phyloP scores from a whole-genome alignment of 2,113 vertebrate species.

The Scophthalmus maximus region DNA sequence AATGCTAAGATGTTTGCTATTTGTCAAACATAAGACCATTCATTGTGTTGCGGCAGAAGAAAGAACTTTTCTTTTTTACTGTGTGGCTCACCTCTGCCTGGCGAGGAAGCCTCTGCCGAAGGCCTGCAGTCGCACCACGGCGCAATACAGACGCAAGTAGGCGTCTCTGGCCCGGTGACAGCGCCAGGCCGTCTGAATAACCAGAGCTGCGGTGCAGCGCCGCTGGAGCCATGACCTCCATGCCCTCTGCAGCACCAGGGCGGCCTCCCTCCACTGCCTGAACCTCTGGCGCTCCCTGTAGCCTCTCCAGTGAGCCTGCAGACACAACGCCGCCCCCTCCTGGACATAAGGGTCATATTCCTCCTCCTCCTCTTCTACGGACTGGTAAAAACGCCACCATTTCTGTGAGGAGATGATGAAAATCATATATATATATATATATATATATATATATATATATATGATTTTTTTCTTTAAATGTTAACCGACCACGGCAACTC shows the following conservation, averaged over 20 bases:
- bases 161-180: conserved; percentile 78
- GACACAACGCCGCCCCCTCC: conserved; percentile 82
- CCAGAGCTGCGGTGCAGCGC: conserved; percentile 82
- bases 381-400: conserved; percentile 87
- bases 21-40: neutral
- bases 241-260: conserved; percentile 87
- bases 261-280: conserved; percentile 84
- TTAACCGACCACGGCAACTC: too few relatives aligned
- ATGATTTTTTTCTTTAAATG: too few relatives aligned
- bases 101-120: conserved; percentile 84
- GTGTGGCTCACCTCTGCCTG: conserved; percentile 86
- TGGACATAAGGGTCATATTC: conserved; percentile 65
- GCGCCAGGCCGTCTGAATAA: conserved; percentile 91
- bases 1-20: neutral
- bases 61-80: neutral
- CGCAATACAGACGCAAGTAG: conserved; percentile 74
- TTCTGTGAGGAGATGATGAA: conserved; percentile 83
- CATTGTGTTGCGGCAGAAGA: neutral
- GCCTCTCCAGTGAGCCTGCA: conserved; percentile 91
- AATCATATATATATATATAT: too few relatives aligned
- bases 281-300: conserved; percentile 83
- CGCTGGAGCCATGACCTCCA: conserved; percentile 81
- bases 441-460: too few relatives aligned
- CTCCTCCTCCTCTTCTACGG: conserved; percentile 48
- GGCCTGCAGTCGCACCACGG: conserved; percentile 85